Conservation (phyloP, 2,113 vertebrate genomes). For the Tyrannus savana region DNA sequence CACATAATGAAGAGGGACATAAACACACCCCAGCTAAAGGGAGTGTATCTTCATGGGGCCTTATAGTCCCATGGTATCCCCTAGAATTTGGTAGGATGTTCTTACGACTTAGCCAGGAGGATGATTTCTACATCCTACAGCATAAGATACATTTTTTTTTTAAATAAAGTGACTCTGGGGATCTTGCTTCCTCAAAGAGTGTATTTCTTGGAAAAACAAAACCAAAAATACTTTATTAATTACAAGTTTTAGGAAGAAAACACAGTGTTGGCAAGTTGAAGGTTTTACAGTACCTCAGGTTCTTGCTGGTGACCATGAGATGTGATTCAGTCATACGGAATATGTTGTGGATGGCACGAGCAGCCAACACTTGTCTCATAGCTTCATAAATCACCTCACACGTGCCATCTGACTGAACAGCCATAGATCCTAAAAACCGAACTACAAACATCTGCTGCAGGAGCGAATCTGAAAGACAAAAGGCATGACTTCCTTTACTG, state of each 20-base stretch:
- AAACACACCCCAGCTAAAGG: background rate
- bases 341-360: slow-evolving; percentile 97
- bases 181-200: background rate
- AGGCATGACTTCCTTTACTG: background rate
- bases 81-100: background rate
- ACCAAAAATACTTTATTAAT: background rate
- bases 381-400: slow-evolving; percentile 94
- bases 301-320: slow-evolving; percentile 91
- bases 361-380: slow-evolving; percentile 95
- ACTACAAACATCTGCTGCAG: slow-evolving; percentile 95
- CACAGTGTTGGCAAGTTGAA: background rate
- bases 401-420: slow-evolving; percentile 83
- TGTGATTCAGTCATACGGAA: slow-evolving; percentile 94
- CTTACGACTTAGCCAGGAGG: background rate
- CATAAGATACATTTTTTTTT: background rate
- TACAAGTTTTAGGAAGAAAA: background rate
- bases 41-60: background rate
- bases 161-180: background rate
- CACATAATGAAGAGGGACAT: too few relatives aligned
- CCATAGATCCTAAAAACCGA: slow-evolving; percentile 95
- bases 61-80: background rate
- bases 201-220: background rate
- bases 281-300: slow-evolving; percentile 77
- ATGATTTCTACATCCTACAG: background rate
- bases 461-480: slow-evolving; percentile 83